phyloP scores from a whole-genome alignment of 2,888 invertebrate genomes.

The Allygus modestus region DNA sequence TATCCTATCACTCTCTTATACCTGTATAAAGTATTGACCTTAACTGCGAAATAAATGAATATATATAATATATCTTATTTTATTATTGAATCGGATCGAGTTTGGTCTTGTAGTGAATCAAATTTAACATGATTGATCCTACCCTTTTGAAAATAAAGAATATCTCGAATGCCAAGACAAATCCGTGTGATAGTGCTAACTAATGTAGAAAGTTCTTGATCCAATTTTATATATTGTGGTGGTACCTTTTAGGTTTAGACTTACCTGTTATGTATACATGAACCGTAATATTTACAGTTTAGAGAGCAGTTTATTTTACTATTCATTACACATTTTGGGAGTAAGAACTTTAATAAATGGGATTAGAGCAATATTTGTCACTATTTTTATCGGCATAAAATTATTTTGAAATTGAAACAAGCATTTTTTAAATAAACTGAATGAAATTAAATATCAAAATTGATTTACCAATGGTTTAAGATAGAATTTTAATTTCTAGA shows the following conservation, averaged over 20 bases:
- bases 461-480: too few species aligned
- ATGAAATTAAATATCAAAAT: too few species aligned
- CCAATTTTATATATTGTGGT: background rate
- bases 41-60: background rate
- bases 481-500: too few species aligned
- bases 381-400: background rate
- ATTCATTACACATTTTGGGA: background rate
- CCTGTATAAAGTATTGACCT: background rate
- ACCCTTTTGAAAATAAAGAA: background rate
- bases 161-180: background rate
- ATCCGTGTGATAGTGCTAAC: background rate
- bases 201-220: background rate
- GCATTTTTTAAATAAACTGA: too few species aligned
- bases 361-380: background rate
- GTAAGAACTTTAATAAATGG: background rate
- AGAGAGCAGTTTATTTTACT: background rate
- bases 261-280: background rate
- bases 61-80: background rate
- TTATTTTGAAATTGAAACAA: background rate
- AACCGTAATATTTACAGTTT: background rate
- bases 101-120: background rate
- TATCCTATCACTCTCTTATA: slow-evolving; percentile 20
- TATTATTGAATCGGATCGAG: background rate
- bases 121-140: background rate
- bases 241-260: background rate